These are phyloP conservation scores for Mustela lutreola DNA, from an alignment of 2,113 vertebrate species.

Conservation along the genomic window DNA sequence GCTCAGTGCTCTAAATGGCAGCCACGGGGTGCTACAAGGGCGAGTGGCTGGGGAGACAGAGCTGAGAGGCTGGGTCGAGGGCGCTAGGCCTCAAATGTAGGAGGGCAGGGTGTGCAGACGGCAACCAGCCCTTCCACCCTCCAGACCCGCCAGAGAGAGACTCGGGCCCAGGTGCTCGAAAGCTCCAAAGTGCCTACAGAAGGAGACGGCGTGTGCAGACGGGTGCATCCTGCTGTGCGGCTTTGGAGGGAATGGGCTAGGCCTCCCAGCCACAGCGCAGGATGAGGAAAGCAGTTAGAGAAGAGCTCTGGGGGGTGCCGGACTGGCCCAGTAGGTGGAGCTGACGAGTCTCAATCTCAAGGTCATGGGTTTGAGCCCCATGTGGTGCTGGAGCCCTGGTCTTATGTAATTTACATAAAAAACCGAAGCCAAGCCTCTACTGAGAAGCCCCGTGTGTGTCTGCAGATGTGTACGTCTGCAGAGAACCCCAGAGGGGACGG, in stretches of 20 bases:
- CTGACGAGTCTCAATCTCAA: not conserved
- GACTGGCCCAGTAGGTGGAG: not conserved
- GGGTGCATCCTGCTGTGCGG: fast-evolving
- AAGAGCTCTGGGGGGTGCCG: not conserved
- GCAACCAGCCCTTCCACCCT: not conserved
- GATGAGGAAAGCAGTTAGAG: not conserved
- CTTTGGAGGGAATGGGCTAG: not conserved
- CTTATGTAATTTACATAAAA: not conserved
- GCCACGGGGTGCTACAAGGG: fast-evolving
- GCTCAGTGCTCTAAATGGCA: fast-evolving
- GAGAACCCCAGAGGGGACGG: fast-evolving
- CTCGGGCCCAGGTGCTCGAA: not conserved
- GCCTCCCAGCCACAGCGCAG: fast-evolving
- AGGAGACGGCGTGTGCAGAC: fast-evolving
- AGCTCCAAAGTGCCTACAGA: not conserved
- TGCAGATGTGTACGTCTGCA: fast-evolving
- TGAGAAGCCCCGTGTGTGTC: fast-evolving
- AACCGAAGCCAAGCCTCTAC: too few relatives aligned
- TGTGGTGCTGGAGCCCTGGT: fast-evolving
- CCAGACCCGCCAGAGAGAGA: not conserved
- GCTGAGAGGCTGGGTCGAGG: fast-evolving
- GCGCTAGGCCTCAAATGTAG: fast-evolving
- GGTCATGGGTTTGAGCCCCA: not conserved
- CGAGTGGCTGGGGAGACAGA: fast-evolving
- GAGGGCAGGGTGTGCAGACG: too few relatives aligned